phyloP scores from a whole-genome alignment of 1,140 invertebrate species.

The Cyrtorhinus lividipennis region DNA sequence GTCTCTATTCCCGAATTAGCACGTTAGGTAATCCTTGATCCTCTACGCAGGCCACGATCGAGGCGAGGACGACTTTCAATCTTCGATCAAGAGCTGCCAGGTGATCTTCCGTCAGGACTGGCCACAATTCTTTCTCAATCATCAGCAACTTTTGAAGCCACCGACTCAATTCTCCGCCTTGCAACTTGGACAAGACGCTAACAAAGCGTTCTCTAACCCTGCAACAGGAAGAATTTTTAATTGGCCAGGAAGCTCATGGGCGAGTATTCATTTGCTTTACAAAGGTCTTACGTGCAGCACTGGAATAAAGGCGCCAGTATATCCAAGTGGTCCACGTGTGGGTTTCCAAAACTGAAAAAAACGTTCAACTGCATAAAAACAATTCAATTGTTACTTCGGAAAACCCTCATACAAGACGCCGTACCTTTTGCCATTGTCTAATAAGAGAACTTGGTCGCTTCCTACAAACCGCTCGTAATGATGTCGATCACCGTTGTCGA shows the following conservation, averaged over 20 bases:
- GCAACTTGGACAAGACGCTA: conserved; percentile 50
- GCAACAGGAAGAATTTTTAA: conserved; percentile 27
- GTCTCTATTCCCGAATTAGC: neutral
- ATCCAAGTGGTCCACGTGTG: conserved; percentile 62
- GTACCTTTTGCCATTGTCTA: conserved; percentile 90
- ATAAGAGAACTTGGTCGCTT: conserved; percentile 55
- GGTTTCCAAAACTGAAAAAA: conserved; percentile 59
- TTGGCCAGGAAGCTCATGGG: no score
- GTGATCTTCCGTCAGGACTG: conserved; percentile 56
- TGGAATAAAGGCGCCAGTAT: conserved; percentile 81
- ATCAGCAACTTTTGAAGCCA: conserved; percentile 35
- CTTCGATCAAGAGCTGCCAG: conserved; percentile 64
- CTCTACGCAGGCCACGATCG: conserved; percentile 48
- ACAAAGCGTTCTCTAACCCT: conserved; percentile 54
- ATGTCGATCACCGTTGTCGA: conserved; percentile 90
- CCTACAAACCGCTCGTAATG: conserved; percentile 61
- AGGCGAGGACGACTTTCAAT: conserved; percentile 52
- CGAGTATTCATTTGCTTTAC: no score
- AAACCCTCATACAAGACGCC: neutral
- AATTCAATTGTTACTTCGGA: neutral
- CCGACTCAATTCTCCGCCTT: conserved; percentile 44
- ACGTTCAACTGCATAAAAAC: neutral
- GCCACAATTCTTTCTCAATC: conserved; percentile 34
- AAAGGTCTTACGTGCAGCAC: conserved; percentile 80
- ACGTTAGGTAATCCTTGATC: neutral